A percentile compares a stretch with the other conserved stretches of the same genome.
These are phyloP conservation scores for Artibeus jamaicensis DNA, from an alignment of 2,797 vertebrate species.

Conservation along the genomic window DNA sequence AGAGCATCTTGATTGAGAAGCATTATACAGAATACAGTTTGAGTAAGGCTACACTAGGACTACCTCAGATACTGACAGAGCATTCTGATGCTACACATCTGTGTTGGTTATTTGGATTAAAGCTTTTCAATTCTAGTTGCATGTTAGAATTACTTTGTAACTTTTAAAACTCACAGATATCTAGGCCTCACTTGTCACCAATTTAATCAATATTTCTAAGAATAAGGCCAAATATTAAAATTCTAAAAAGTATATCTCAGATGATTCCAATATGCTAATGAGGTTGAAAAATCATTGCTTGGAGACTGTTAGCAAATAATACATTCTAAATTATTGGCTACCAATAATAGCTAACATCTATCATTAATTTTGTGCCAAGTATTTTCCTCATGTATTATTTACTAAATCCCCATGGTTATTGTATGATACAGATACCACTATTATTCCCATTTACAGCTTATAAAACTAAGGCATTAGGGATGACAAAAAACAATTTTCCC, in stretches of 20 bases:
- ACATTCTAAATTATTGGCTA: constrained; percentile 53
- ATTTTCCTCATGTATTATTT: not conserved
- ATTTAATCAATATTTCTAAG: constrained; percentile 8
- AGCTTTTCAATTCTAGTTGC: not conserved
- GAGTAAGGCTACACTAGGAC: not conserved
- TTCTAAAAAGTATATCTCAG: not conserved
- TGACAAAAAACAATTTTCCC: not conserved
- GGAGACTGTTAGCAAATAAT: constrained; percentile 70
- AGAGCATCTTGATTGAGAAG: not conserved
- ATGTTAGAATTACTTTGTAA: not conserved
- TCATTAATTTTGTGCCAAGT: not conserved
- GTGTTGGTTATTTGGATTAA: constrained; percentile 14
- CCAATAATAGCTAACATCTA: constrained; percentile 39
- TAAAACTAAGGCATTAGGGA: not conserved
- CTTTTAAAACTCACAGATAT: not conserved
- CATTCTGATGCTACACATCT: not conserved
- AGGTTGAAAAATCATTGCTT: constrained; percentile 43
- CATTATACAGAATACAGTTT: not conserved
- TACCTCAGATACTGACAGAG: constrained; percentile 25
- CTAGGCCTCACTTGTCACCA: not conserved
- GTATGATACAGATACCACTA: not conserved
- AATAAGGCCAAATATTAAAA: constrained; percentile 1
- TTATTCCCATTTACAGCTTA: not conserved
- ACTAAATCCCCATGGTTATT: constrained; percentile 6
- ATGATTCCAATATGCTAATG: not conserved